These are phyloP conservation scores for Drosophila nigricruria DNA, from an alignment of 2,888 invertebrate species.

Conservation along the genomic window DNA sequence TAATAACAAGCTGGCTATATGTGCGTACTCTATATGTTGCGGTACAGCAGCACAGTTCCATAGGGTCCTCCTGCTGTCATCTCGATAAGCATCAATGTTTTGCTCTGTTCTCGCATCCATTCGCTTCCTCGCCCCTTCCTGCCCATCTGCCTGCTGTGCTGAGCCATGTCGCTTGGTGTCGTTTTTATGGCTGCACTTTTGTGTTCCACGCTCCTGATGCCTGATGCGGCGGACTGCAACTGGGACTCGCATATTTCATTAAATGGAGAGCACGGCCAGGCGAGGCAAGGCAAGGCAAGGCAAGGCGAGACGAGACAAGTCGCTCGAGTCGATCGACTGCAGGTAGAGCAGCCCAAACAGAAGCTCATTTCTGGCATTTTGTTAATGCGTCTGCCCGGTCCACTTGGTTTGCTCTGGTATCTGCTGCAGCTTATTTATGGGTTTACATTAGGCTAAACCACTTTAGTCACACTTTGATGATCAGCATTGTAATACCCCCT, in stretches of 20 bases:
- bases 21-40: slow-evolving; percentile 11
- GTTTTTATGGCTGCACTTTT: slow-evolving; percentile 82
- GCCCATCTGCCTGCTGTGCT: slow-evolving; percentile 44
- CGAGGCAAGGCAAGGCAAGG: not conserved
- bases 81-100: slow-evolving; percentile 83
- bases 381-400: slow-evolving; percentile 74
- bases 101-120: slow-evolving; percentile 57
- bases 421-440: slow-evolving; percentile 79
- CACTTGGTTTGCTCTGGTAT: slow-evolving; percentile 50
- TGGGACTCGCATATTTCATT: slow-evolving; percentile 79
- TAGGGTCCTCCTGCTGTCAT: slow-evolving; percentile 65
- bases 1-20: slow-evolving; percentile 51
- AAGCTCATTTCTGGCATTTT: slow-evolving; percentile 83
- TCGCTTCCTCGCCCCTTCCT: slow-evolving; percentile 12
- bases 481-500: slow-evolving; percentile 67
- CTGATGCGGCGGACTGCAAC: slow-evolving; percentile 33
- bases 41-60: slow-evolving; percentile 10
- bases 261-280: slow-evolving; percentile 55
- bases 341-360: slow-evolving; percentile 71
- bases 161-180: slow-evolving; percentile 68
- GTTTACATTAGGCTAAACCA: slow-evolving; percentile 85
- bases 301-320: slow-evolving; percentile 1
- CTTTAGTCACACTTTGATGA: slow-evolving; percentile 84
- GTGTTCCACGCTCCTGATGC: slow-evolving; percentile 59
- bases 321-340: slow-evolving; percentile 19